phyloP scores from a whole-genome alignment of 2,113 vertebrate genomes.

The Cricetomys ansorgei region DNA sequence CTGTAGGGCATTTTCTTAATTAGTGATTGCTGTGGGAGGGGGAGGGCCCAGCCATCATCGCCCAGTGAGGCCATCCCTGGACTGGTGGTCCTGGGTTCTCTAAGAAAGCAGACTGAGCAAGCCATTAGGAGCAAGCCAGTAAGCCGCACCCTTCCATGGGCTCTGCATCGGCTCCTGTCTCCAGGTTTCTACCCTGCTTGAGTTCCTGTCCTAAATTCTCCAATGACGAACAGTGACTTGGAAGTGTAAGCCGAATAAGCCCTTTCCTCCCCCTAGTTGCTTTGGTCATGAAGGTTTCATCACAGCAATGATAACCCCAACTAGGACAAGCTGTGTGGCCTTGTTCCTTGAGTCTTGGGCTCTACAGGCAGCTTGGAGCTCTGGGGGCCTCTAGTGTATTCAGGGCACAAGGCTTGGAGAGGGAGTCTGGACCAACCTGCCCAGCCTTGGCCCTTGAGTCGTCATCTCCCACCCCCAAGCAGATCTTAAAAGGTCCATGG shows the following conservation, averaged over 20 bases:
- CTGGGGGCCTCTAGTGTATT: not conserved
- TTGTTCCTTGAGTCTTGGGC: not conserved
- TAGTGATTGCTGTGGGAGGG: not conserved
- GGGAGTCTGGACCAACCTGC: not conserved
- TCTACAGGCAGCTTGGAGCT: not conserved
- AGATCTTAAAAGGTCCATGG: fast-evolving
- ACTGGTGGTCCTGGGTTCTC: not conserved
- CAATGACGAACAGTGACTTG: fast-evolving
- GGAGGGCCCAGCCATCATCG: not conserved
- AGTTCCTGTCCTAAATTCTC: not conserved
- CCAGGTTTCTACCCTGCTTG: not conserved
- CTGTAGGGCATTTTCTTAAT: not conserved
- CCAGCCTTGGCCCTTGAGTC: too few relatives aligned
- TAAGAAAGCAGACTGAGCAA: not conserved
- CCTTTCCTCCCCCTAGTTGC: not conserved
- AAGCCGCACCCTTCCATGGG: not conserved
- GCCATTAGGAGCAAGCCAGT: not conserved
- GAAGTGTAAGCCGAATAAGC: not conserved
- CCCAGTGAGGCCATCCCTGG: too few relatives aligned
- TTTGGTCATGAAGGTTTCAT: not conserved
- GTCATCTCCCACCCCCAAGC: fast-evolving
- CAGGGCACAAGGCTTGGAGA: not conserved
- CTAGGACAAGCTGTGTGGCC: not conserved
- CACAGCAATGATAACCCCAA: not conserved
- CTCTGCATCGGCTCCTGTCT: not conserved